A percentile compares a stretch with the other conserved stretches of the same genome.
These are phyloP conservation scores for Troides oblongomaculatus DNA, from an alignment of 2,888 invertebrate species.

Conservation along the genomic window DNA sequence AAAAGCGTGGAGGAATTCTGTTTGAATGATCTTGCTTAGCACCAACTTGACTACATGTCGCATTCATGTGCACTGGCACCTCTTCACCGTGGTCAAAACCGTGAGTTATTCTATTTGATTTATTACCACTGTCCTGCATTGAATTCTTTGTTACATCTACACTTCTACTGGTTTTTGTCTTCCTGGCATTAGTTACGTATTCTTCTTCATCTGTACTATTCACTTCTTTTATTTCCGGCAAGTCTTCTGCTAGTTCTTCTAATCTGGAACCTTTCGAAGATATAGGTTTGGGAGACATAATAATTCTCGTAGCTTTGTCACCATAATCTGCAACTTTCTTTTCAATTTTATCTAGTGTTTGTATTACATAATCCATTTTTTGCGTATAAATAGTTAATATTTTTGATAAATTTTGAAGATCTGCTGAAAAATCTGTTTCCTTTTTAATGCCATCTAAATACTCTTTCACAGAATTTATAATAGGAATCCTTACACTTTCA, in stretches of 20 bases:
- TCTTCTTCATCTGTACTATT: conserved; percentile 53
- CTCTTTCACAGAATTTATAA: conserved; percentile 59
- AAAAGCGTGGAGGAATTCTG: conserved; percentile 59
- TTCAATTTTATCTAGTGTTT: conserved; percentile 56
- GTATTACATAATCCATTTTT: conserved; percentile 56
- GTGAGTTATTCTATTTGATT: conserved; percentile 33
- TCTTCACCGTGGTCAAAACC: conserved; percentile 49
- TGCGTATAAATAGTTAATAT: conserved; percentile 41
- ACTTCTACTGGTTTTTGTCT: conserved; percentile 38
- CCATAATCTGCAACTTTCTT: conserved; percentile 44
- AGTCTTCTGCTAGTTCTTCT: conserved; percentile 57
- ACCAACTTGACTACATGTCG: conserved; percentile 35
- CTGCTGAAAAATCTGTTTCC: conserved; percentile 40
- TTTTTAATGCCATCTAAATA: conserved; percentile 50
- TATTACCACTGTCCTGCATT: conserved; percentile 22
- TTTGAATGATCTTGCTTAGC: conserved; percentile 50
- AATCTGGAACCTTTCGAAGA: conserved; percentile 49
- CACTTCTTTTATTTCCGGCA: conserved; percentile 45
- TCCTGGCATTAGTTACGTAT: conserved; percentile 39
- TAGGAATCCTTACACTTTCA: conserved; percentile 58
- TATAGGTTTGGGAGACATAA: conserved; percentile 32
- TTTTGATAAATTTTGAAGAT: conserved; percentile 45
- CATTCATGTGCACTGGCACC: conserved; percentile 34
- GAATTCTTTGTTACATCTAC: conserved; percentile 33
- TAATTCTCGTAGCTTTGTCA: conserved; percentile 31